Conservation (phyloP, 2,797 vertebrate genomes). For the Xenops minutus region DNA sequence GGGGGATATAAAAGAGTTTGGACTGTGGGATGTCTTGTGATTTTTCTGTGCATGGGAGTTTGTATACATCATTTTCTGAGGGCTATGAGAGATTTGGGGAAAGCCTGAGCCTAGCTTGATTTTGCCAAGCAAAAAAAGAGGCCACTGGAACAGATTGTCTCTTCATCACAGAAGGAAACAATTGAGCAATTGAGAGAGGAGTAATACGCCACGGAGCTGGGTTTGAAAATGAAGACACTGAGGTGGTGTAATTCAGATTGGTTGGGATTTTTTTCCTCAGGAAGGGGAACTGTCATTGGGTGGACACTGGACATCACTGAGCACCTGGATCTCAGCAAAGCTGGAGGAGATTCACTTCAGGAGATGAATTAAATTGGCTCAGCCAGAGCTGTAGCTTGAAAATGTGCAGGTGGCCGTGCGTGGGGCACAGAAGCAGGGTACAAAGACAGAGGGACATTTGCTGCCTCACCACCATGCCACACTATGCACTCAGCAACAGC, state of each 20-base stretch:
- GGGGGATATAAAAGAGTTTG: background rate
- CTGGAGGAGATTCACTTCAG: background rate
- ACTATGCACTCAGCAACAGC: background rate
- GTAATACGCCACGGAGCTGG: rapidly evolving
- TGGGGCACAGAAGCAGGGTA: background rate
- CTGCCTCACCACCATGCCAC: background rate
- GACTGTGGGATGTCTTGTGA: background rate
- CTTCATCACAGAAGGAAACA: background rate
- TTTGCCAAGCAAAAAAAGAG: background rate
- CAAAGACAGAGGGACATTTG: rapidly evolving
- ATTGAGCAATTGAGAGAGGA: background rate
- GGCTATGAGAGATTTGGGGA: background rate
- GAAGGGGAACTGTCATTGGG: background rate
- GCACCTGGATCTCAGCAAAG: background rate
- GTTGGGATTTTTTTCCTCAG: too few relatives aligned
- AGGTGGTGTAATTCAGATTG: background rate
- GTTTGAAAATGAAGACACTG: background rate
- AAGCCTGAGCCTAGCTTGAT: background rate
- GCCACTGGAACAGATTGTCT: background rate
- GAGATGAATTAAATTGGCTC: background rate
- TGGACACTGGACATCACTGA: background rate
- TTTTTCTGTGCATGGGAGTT: background rate
- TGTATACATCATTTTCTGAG: background rate
- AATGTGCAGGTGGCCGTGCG: rapidly evolving
- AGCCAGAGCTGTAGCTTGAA: background rate